Evolutionary conservation across 2,113 vertebrate species (phyloP).

Genomic region (Bos javanicus): DNA sequence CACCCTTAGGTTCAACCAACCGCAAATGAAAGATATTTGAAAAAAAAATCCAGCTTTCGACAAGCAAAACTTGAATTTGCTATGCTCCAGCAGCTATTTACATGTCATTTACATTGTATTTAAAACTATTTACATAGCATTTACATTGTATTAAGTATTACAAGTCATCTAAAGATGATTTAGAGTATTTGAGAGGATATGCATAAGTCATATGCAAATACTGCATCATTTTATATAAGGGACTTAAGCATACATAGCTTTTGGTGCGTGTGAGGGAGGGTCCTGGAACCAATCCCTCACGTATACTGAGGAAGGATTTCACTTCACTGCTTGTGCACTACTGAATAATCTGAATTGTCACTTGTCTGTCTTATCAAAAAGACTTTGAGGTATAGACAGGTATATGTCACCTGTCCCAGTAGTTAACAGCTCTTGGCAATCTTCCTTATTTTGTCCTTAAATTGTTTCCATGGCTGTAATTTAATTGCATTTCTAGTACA

Average conservation of each 20-base stretch:
- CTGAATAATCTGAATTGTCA: background rate
- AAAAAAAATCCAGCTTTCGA: background rate
- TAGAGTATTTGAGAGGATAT: background rate
- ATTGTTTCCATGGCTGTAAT: background rate
- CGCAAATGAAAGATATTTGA: background rate
- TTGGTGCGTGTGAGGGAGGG: background rate
- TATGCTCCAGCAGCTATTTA: background rate
- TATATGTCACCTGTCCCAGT: background rate
- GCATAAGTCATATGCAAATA: background rate
- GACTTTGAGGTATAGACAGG: background rate
- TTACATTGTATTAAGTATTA: background rate
- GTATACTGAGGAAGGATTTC: background rate
- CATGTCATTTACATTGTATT: background rate
- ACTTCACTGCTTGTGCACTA: slow-evolving; percentile 13
- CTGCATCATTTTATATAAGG: background rate
- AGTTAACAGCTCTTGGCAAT: background rate
- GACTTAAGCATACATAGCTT: background rate
- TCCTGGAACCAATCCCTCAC: background rate
- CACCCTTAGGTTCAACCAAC: background rate
- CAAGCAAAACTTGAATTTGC: background rate
- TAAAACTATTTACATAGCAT: background rate
- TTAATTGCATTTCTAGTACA: background rate
- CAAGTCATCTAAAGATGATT: background rate
- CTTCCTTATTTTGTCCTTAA: background rate
- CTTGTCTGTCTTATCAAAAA: slow-evolving; percentile 3